A percentile compares a stretch with the other conserved stretches of the same genome.
Evolutionary conservation across 2,113 vertebrate genomes (phyloP).

Genomic region (Oophaga pumilio): DNA sequence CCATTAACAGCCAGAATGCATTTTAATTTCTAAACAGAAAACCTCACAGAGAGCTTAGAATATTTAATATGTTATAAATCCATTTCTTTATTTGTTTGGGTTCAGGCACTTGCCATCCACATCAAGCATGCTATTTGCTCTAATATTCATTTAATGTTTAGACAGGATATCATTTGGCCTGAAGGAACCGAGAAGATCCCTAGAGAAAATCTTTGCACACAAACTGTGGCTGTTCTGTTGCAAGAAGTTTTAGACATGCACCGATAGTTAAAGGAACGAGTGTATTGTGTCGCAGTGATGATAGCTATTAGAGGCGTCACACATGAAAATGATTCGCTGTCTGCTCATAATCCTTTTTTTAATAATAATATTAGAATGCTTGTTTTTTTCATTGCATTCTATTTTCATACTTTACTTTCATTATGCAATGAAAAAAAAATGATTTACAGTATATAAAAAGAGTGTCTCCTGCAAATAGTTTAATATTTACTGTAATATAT

Average conservation of each 20-base stretch:
- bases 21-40: constrained; percentile 36
- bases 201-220: constrained; percentile 57
- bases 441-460: neutral
- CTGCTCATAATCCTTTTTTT: neutral
- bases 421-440: neutral
- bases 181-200: constrained; percentile 49
- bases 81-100: constrained; percentile 59
- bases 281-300: neutral
- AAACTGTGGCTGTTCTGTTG: constrained; percentile 21
- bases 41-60: constrained; percentile 48
- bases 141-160: constrained; percentile 59
- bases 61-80: constrained; percentile 43
- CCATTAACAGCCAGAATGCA: constrained; percentile 39
- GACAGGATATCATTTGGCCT: constrained; percentile 54
- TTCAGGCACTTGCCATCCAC: constrained; percentile 20
- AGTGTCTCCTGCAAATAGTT: neutral
- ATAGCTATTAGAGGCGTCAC: neutral
- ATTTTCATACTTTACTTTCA: neutral
- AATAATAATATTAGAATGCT: neutral
- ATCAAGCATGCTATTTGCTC: constrained; percentile 57
- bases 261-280: constrained; percentile 9
- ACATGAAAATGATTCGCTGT: neutral
- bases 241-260: neutral
- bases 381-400: neutral
- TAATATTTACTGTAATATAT: neutral